phyloP scores from a whole-genome alignment of 53 echinoderm and acorn worm species.

The Echinarachnius parma region DNA sequence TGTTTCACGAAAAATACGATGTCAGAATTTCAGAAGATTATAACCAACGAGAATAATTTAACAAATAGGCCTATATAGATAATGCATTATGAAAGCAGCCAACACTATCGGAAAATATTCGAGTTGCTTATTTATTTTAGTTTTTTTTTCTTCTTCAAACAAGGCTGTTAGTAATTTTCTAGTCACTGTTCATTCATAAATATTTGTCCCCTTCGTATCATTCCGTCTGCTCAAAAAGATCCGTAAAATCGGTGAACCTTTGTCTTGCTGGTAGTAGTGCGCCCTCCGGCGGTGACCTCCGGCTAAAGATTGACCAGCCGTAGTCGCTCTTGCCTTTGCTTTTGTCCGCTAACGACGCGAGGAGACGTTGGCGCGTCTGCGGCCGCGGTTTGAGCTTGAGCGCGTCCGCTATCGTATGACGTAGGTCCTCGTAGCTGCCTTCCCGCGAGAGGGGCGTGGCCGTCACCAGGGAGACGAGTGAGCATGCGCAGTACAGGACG shows the following conservation, averaged over 20 bases:
- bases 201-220: neutral
- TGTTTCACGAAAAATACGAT: too few species aligned
- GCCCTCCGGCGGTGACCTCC: constrained; percentile 28
- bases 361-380: constrained; percentile 38
- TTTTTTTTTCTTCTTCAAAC: constrained; percentile 3
- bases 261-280: constrained; percentile 30
- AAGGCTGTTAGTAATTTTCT: neutral
- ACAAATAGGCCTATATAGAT: too few species aligned
- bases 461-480: constrained; percentile 14
- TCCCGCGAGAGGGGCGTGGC: constrained; percentile 44
- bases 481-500: constrained; percentile 46
- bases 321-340: constrained; percentile 22
- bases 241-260: constrained; percentile 37
- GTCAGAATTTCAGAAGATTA: too few species aligned
- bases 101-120: too few species aligned
- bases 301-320: constrained; percentile 46
- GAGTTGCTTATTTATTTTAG: too few species aligned
- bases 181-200: too few species aligned
- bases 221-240: constrained; percentile 18
- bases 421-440: constrained; percentile 25
- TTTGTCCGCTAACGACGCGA: constrained; percentile 29
- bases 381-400: constrained; percentile 32
- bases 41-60: too few species aligned
- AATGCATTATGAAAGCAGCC: too few species aligned
- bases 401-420: constrained; percentile 25